phyloP scores from a whole-genome alignment of 2,888 invertebrate species.

The Brachyptera risi region DNA sequence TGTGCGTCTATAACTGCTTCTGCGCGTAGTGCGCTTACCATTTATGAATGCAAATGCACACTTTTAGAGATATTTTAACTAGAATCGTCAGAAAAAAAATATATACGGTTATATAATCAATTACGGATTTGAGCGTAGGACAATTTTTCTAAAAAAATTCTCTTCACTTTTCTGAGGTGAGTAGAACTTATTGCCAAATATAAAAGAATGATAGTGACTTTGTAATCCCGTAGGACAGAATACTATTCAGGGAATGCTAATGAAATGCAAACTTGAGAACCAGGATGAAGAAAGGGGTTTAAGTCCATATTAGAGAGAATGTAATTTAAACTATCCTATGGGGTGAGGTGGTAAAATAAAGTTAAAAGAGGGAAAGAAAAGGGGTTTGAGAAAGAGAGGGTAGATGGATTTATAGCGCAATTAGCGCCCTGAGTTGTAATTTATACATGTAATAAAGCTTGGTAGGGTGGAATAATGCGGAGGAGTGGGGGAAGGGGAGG shows the following conservation, averaged over 20 bases:
- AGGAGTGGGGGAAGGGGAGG: conserved; percentile 15
- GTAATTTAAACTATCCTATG: conserved; percentile 17
- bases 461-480: conserved; percentile 23
- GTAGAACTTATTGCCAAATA: too few relatives aligned
- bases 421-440: conserved; percentile 36
- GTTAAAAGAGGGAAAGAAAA: conserved; percentile 28
- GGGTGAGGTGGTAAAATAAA: conserved; percentile 24
- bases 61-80: too few relatives aligned
- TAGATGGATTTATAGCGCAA: conserved; percentile 35
- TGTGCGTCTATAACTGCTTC: too few relatives aligned
- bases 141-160: too few relatives aligned
- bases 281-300: conserved; percentile 18
- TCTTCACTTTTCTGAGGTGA: too few relatives aligned
- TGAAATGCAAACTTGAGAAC: conserved; percentile 14
- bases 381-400: conserved; percentile 26
- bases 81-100: too few relatives aligned
- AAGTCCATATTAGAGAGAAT: conserved; percentile 22
- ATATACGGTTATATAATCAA: too few relatives aligned
- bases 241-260: conserved; percentile 7
- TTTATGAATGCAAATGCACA: too few relatives aligned
- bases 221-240: too few relatives aligned
- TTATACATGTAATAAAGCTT: conserved; percentile 36
- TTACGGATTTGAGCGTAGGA: too few relatives aligned
- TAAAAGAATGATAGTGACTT: too few relatives aligned
- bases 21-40: too few relatives aligned